phyloP scores from a whole-genome alignment of 23 tunicate genomes.

The Aplidium turbinatum region DNA sequence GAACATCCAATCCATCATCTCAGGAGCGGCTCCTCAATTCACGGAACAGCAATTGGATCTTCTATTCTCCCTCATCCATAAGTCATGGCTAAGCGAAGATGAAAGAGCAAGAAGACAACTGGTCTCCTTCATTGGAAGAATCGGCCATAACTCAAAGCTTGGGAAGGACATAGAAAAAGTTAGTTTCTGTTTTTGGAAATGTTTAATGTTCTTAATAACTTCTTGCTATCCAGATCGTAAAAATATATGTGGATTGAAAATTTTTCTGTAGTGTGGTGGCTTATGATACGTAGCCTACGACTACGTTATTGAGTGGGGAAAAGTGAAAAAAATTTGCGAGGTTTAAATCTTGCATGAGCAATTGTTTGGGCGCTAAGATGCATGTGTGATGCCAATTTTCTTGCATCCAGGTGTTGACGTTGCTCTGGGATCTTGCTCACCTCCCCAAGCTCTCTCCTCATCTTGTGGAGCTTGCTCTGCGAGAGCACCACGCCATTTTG shows the following conservation, averaged over 20 bases:
- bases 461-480: slow-evolving; percentile 60
- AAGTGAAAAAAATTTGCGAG: no score
- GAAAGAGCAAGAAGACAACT: slow-evolving; percentile 69
- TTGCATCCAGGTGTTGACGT: slow-evolving; percentile 67
- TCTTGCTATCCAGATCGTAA: no score
- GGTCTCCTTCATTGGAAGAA: slow-evolving; percentile 76
- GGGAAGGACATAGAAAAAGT: slow-evolving; percentile 73
- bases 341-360: no score
- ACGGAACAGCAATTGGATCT: slow-evolving; percentile 72
- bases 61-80: slow-evolving; percentile 58
- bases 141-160: slow-evolving; percentile 69
- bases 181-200: no score
- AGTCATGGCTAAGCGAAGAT: slow-evolving; percentile 75
- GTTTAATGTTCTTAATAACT: no score
- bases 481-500: slow-evolving; percentile 66
- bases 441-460: slow-evolving; percentile 69
- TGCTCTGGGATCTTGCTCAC: slow-evolving; percentile 80
- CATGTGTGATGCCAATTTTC: no score
- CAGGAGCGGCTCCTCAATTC: slow-evolving; percentile 77
- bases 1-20: slow-evolving; percentile 72
- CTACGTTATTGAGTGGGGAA: no score
- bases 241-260: no score
- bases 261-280: no score
- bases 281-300: no score
- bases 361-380: no score